Evolutionary conservation across 2,888 invertebrate genomes (phyloP).

Genomic region (Yponomeuta cagnagella): DNA sequence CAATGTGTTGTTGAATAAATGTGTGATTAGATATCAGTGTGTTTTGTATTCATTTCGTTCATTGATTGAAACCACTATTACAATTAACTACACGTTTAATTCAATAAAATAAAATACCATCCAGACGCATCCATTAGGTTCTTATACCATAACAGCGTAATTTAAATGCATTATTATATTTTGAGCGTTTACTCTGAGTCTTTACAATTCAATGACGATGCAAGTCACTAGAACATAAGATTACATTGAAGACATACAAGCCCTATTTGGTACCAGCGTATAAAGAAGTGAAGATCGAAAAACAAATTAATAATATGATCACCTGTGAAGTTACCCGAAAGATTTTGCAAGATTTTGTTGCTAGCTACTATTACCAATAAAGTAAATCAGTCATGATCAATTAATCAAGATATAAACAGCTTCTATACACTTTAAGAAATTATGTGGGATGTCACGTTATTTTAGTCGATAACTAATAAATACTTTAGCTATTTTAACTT

Average conservation of each 20-base stretch:
- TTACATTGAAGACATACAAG: neutral
- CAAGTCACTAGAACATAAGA: too few relatives aligned
- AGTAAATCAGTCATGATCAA: too few relatives aligned
- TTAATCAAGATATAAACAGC: too few relatives aligned
- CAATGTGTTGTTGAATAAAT: neutral
- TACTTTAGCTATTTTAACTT: too few relatives aligned
- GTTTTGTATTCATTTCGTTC: neutral
- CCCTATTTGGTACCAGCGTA: neutral
- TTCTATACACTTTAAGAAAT: too few relatives aligned
- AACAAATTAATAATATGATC: neutral
- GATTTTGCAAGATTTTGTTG: too few relatives aligned
- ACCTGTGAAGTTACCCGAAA: too few relatives aligned
- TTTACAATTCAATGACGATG: neutral
- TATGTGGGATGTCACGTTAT: too few relatives aligned
- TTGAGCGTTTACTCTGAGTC: constrained; percentile 2
- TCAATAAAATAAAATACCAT: neutral
- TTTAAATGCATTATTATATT: neutral
- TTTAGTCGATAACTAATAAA: too few relatives aligned
- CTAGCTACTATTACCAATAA: too few relatives aligned
- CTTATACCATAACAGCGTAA: neutral
- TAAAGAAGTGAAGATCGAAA: neutral
- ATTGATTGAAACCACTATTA: neutral
- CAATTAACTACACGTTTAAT: neutral
- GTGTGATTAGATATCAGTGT: neutral
- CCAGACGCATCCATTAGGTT: neutral